These are phyloP conservation scores for Psilopogon haemacephalus DNA, from an alignment of 2,113 vertebrate genomes.

Conservation along the genomic window DNA sequence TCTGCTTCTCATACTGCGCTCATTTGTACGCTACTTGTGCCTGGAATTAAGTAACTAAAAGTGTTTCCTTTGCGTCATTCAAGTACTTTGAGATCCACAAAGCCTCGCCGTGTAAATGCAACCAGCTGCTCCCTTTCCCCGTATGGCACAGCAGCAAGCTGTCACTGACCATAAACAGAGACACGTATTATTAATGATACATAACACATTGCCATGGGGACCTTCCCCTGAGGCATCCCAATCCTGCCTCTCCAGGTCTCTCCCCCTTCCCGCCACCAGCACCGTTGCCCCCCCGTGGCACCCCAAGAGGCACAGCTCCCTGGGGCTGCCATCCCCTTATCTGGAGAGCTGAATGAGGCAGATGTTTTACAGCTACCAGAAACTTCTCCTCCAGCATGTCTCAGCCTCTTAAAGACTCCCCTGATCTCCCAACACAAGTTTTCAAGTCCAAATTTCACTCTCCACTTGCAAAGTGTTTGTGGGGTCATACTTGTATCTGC, in stretches of 20 bases:
- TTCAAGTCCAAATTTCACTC: neutral
- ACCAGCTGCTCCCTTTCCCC: slow-evolving; percentile 19
- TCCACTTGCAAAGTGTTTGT: neutral
- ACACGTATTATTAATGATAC: neutral
- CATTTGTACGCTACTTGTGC: neutral
- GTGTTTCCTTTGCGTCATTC: slow-evolving; percentile 6
- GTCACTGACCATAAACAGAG: slow-evolving; percentile 4
- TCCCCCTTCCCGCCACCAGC: neutral
- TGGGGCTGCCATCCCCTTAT: neutral
- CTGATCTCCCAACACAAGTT: neutral
- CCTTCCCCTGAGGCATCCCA: neutral
- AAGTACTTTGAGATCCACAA: slow-evolving; percentile 1
- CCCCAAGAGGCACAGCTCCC: rapidly evolving
- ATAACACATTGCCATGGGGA: slow-evolving; percentile 4
- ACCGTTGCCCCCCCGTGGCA: neutral
- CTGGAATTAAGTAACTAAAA: slow-evolving; percentile 11
- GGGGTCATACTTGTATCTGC: neutral
- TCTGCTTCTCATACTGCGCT: neutral
- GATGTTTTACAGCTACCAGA: neutral
- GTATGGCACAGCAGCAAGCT: slow-evolving; percentile 14
- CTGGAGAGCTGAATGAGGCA: neutral
- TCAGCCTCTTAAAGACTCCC: neutral
- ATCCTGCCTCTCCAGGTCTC: neutral
- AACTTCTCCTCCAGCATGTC: neutral
- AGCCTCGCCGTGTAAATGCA: slow-evolving; percentile 11